phyloP scores from a whole-genome alignment of 2,888 invertebrate species.

The Xanthorhoe designata region DNA sequence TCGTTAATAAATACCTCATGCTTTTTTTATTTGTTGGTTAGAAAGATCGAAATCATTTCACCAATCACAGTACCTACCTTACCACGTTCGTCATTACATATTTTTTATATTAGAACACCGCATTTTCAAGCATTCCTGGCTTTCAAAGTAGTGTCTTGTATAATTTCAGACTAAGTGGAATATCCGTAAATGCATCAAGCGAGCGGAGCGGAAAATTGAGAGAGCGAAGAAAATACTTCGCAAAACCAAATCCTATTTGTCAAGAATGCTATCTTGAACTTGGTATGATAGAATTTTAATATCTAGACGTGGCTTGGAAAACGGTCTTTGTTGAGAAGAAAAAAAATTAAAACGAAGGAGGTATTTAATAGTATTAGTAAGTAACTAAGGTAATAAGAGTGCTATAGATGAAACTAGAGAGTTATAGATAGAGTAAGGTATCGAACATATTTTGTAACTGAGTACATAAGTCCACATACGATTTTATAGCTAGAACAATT shows the following conservation, averaged over 20 bases:
- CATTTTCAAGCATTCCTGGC: not conserved
- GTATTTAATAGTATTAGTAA: not conserved
- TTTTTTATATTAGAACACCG: not conserved
- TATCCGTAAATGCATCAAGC: conserved; percentile 34
- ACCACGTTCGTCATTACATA: too few relatives aligned
- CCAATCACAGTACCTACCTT: too few relatives aligned
- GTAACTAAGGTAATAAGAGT: too few relatives aligned
- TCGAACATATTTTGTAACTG: too few relatives aligned
- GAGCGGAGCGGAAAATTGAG: conserved; percentile 43
- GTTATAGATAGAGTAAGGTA: too few relatives aligned
- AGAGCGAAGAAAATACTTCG: conserved; percentile 27
- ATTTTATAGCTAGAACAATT: too few relatives aligned
- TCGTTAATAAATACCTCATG: too few relatives aligned
- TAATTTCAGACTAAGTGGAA: conserved; percentile 35
- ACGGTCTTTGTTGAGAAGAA: not conserved
- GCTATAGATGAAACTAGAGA: too few relatives aligned
- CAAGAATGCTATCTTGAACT: conserved; percentile 27
- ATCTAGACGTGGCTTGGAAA: conserved; percentile 13
- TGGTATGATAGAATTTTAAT: conserved; percentile 25
- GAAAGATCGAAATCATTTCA: too few relatives aligned
- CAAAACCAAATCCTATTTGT: conserved; percentile 23
- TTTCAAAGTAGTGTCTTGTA: conserved; percentile 29
- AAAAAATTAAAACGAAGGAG: conserved; percentile 1
- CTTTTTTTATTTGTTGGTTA: too few relatives aligned
- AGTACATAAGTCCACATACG: too few relatives aligned